A percentile compares a stretch with the other conserved stretches of the same genome.
Conservation (phyloP, 2,888 invertebrate species). For the Caenorhabditis japonica region DNA sequence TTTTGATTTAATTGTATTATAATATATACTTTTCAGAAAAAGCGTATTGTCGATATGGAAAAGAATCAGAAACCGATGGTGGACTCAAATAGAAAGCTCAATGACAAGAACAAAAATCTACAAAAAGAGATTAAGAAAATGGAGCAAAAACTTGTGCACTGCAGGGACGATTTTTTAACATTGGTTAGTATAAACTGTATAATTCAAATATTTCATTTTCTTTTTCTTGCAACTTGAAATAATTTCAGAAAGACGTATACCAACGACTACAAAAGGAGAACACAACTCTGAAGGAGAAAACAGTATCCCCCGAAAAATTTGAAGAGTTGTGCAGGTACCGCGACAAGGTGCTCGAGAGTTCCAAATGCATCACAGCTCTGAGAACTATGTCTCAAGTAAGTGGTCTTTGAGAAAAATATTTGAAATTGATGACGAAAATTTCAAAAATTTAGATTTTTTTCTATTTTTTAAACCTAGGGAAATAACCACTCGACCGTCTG, state of each 20-base stretch:
- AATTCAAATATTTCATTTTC: not conserved
- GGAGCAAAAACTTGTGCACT: conserved; percentile 70
- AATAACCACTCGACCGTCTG: no score
- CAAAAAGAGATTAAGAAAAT: conserved; percentile 67
- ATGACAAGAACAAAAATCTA: conserved; percentile 70
- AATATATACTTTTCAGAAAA: conserved; percentile 67
- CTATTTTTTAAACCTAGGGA: no score
- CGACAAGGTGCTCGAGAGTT: conserved; percentile 73
- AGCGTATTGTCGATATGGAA: conserved; percentile 76
- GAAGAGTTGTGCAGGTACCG: conserved; percentile 74
- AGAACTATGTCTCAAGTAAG: conserved; percentile 69
- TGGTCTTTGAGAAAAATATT: no score
- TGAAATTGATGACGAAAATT: no score
- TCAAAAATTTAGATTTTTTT: no score
- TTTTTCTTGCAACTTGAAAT: not conserved
- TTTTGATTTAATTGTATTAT: not conserved
- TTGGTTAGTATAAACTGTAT: conserved; percentile 57
- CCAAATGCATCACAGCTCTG: conserved; percentile 76
- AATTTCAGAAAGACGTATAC: conserved; percentile 71
- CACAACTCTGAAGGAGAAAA: conserved; percentile 67
- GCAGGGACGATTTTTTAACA: conserved; percentile 72
- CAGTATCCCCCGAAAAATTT: conserved; percentile 74
- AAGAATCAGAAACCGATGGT: conserved; percentile 72
- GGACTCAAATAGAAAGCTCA: conserved; percentile 72
- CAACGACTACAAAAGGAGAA: conserved; percentile 74